A percentile compares a stretch with the other conserved stretches of the same genome.
These are phyloP conservation scores for Ammodytes marinus DNA, from an alignment of 2,113 vertebrate genomes.

Conservation along the genomic window DNA sequence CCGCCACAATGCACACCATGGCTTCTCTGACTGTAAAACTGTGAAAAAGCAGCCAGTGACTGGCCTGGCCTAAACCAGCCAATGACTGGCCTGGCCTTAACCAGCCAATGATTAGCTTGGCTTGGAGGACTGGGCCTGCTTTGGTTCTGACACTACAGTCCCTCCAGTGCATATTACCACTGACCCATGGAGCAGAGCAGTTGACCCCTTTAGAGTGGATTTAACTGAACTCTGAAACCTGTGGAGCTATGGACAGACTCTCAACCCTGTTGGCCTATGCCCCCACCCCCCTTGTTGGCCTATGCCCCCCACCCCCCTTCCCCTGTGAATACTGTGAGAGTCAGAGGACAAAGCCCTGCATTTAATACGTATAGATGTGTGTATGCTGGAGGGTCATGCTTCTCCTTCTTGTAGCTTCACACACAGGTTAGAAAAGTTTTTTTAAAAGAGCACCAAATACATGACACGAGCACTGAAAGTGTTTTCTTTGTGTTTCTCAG, in stretches of 20 bases:
- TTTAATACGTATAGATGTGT: slow-evolving; percentile 59
- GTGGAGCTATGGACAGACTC: slow-evolving; percentile 52
- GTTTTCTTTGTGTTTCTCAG: slow-evolving; percentile 33
- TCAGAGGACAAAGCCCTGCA: slow-evolving; percentile 26
- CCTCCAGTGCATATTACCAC: slow-evolving; percentile 10
- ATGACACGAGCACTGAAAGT: slow-evolving; percentile 67
- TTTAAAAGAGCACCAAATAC: slow-evolving; percentile 31
- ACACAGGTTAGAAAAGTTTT: slow-evolving; percentile 9
- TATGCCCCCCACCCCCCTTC: background rate
- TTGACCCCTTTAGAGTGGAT: slow-evolving; percentile 42
- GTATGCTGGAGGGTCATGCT: slow-evolving; percentile 44
- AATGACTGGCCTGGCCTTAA: background rate
- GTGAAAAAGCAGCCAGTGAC: slow-evolving; percentile 24
- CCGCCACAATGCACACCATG: background rate
- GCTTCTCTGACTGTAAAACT: slow-evolving; percentile 46
- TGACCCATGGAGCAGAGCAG: slow-evolving; percentile 53
- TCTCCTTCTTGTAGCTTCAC: slow-evolving; percentile 22
- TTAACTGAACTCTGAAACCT: slow-evolving; percentile 55
- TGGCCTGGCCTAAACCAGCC: background rate
- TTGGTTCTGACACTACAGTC: slow-evolving; percentile 21
- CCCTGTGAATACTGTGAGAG: slow-evolving; percentile 52
- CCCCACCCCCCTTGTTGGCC: background rate
- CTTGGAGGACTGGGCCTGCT: slow-evolving; percentile 21
- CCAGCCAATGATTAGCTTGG: slow-evolving; percentile 6
- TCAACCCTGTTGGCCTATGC: background rate